Base-by-base conservation (phyloP, 2,797 vertebrate species). In the Clarias platycephalus region DNA sequence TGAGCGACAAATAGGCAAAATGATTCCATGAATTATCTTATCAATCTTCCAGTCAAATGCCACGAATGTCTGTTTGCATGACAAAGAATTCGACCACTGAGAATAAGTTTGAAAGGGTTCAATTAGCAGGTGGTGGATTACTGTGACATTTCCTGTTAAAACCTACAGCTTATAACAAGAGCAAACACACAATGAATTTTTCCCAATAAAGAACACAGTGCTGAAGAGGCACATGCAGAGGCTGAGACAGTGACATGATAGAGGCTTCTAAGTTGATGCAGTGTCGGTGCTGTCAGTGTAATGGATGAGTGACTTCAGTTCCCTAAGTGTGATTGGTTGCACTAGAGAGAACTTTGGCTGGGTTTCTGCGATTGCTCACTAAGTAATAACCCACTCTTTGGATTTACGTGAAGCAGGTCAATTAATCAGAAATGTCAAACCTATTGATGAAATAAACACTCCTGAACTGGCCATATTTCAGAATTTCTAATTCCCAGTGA, bases 251-350 rank as follows among this genome's bases (percentile, higher is more conserved):
- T 53, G 70, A 86, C 67, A 70, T 83, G 79, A 83, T 74, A 49
- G 74, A 66, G 67, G 55, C 74, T 80, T 80, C 81, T 84, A 40
- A 63, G 80, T 4, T 62, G 49, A 86, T 24, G 72, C 62, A 80
- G 80, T 70, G 76, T 40, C 37, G 58, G 83, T 80, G 58, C 79
- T 71, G 57, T 87, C 75, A 86, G 66, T 57, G 72, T 76, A 88
- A 88, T 82, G 80, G 82, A 84, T 83, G 82, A 86, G 80, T 18
- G 76, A 70, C 74, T 82, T 60, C 28, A 72, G 68, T 84, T 89
- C 78, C 82, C 78, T 15, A 75, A 6, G 44, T 57, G 24, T 76
- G 83, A 70, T 40, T 26, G 49, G 62, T 62, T 18, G 76, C 77
- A 83, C 76, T 57, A 49, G 53, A 75, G 37, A 18, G 58, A 85